Evolutionary conservation across 2,797 vertebrate genomes (phyloP), one percentile per base, ranked within the genome.

Genomic region (Chaetodon trifasciatus): DNA sequence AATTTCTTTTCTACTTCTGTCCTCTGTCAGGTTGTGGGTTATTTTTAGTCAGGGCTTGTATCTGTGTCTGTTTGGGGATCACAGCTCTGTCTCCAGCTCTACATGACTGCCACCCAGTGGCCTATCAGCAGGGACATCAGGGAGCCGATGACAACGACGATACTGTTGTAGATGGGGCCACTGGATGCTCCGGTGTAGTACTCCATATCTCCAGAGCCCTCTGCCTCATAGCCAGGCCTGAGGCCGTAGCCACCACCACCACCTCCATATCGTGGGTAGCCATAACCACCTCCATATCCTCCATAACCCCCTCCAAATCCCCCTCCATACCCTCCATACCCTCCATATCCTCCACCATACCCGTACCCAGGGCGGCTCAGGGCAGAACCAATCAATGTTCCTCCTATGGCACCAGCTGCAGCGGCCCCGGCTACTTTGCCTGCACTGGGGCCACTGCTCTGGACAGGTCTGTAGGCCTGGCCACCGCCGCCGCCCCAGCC

Each of bases 341-440:
- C 70, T 11, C 58, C 70, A 1, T 80, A 89, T 0, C 86, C 88
- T 0, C 89, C 86, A 2, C 87, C 83, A 8, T 88, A 84, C 0
- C 86, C 94, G 0, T 93, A 93, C 15, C 94, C 95, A 1, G 96
- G 94, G 8, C 93, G 92, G 56, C 93, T 93, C 66, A 97, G 84
- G 6, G 92, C 93, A 2, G 95, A 96, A 7, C 96, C 95, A 0
- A 96, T 9, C 80, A 96, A 71, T 0, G 96, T 84, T 56, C 96
- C 96, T 6, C 96, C 96, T 24, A 96, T 13, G 8, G 95, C 96
- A 1, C 96, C 96, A 0, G 92, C 96, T 5, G 95, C 95, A 1
- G 95, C 96, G 0, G 96, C 95, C 10, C 95, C 96, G 0, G 94
- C 95, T n/a, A 96, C 32, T 74, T 93, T 96, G 16, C 94, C 95